A percentile compares a stretch with the other conserved stretches of the same genome.
Conservation (phyloP, 92 coral and sea anemone species). For the Palythoa grandis region DNA sequence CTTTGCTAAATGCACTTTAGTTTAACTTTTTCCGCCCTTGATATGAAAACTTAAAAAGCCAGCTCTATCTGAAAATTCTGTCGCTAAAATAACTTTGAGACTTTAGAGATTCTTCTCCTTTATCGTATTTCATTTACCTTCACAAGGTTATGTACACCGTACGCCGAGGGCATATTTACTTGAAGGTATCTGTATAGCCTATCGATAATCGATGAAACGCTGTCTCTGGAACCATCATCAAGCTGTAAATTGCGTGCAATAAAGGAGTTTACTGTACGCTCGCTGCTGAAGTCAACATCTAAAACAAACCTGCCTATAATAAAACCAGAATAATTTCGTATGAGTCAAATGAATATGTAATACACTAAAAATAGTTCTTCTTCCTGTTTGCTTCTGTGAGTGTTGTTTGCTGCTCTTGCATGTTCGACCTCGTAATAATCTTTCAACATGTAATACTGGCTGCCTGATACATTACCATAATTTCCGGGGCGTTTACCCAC, state of each 20-base stretch:
- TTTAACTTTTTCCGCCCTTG: too few relatives aligned
- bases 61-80: too few relatives aligned
- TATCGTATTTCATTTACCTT: constrained; percentile 13
- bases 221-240: constrained; percentile 8
- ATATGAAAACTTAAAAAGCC: too few relatives aligned
- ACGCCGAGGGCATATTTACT: not conserved
- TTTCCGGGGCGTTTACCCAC: too few relatives aligned
- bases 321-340: not conserved
- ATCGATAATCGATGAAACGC: constrained; percentile 5
- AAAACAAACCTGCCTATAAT: not conserved
- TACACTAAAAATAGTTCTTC: too few relatives aligned
- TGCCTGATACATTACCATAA: too few relatives aligned
- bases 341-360: not conserved
- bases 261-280: constrained; percentile 4
- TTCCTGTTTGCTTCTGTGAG: too few relatives aligned
- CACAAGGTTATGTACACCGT: constrained; percentile 36
- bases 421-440: too few relatives aligned
- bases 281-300: constrained; percentile 25
- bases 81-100: not conserved
- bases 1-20: too few relatives aligned
- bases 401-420: too few relatives aligned
- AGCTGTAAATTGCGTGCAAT: constrained; percentile 28
- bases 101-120: not conserved
- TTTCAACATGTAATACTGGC: too few relatives aligned
- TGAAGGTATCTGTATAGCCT: constrained; percentile 28